phyloP scores from a whole-genome alignment of 2,888 invertebrate genomes.

The Melanostoma scalare region DNA sequence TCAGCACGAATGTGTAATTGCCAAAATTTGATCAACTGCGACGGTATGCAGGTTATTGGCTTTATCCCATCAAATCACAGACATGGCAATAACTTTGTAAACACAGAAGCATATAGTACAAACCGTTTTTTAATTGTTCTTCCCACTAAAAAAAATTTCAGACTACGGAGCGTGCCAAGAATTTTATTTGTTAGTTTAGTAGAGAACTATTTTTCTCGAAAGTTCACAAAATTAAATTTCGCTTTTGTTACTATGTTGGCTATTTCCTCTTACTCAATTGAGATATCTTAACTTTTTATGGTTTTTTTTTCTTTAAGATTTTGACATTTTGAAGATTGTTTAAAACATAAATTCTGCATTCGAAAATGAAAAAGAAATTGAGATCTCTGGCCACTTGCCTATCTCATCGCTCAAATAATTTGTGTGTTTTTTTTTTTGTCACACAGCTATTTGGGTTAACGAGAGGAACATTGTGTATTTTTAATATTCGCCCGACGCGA shows the following conservation, averaged over 20 bases:
- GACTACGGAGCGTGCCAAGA: slow-evolving; percentile 38
- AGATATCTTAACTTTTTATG: not conserved
- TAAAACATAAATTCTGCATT: not conserved
- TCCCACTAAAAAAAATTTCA: not conserved
- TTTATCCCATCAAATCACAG: not conserved
- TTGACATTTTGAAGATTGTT: not conserved
- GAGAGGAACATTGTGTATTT: slow-evolving; percentile 22
- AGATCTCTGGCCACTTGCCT: not conserved
- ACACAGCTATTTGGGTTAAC: slow-evolving; percentile 45
- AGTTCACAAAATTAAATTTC: slow-evolving; percentile 25
- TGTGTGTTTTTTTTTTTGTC: slow-evolving; percentile 27
- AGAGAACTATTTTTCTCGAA: slow-evolving; percentile 24
- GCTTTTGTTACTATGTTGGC: slow-evolving; percentile 20
- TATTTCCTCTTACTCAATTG: slow-evolving; percentile 17
- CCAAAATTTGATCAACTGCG: slow-evolving; percentile 8
- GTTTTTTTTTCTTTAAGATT: no score
- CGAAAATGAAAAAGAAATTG: slow-evolving; percentile 2
- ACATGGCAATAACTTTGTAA: no score
- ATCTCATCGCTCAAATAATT: slow-evolving; percentile 22
- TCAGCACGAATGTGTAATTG: not conserved
- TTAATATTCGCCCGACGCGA: slow-evolving; percentile 39
- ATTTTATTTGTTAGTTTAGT: slow-evolving; percentile 17
- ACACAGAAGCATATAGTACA: no score
- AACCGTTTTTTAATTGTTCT: no score
- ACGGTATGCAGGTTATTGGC: slow-evolving; percentile 10